Evolutionary conservation across 2,797 vertebrate species (phyloP), one percentile per base, ranked within the genome.

Genomic region (Cirrhinus molitorella): DNA sequence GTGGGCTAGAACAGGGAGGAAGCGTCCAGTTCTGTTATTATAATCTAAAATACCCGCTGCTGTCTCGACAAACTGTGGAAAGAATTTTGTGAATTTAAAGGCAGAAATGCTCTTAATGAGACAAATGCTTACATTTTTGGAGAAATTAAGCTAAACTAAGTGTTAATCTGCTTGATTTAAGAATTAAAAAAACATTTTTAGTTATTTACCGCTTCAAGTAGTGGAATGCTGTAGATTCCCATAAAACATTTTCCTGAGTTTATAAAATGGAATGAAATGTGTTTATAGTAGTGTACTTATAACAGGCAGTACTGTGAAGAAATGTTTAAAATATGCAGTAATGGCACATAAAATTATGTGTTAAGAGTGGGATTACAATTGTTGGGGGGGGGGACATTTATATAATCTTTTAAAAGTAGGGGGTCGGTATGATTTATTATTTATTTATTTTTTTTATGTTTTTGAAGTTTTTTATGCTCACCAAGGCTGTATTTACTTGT

Each of bases 11-110:
- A 37, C 21, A 74, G 65, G 34, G 68, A 77, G 85, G 80, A 85
- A 83, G 25, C 68, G 3, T 85, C 85, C 83, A 47, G 71, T 88
- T 88, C 37, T 53, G 74, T 63, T 40, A 11, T 57, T 84, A 23
- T 16, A 37, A 76, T 75, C 37, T 19, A 34, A 82, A 68, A 76
- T 25, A 40, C 78, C 74, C 40, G 40, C 31, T 55, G 47, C 45
- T 45, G 34, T 45, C 17, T 43, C 14, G 17, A n/a, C n/a, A 34
- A 47, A 31, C 19, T 4, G 40, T 63, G 25, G 16, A 63, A 63
- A 70, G 6, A 21, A 31, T 79, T n/a, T 47, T 13, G n/a, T 55
- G 31, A 68, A 25, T 55, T 55, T 55, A 2, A 14, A 55, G 17
- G 34, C 65, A 45, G 34, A 80, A 28, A 14, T 23, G 5, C 28